Percentiles rank a stretch among this genome's conserved stretches.
These are phyloP conservation scores for Drosophila rellima DNA, from an alignment of 2,888 invertebrate species.

Conservation along the genomic window DNA sequence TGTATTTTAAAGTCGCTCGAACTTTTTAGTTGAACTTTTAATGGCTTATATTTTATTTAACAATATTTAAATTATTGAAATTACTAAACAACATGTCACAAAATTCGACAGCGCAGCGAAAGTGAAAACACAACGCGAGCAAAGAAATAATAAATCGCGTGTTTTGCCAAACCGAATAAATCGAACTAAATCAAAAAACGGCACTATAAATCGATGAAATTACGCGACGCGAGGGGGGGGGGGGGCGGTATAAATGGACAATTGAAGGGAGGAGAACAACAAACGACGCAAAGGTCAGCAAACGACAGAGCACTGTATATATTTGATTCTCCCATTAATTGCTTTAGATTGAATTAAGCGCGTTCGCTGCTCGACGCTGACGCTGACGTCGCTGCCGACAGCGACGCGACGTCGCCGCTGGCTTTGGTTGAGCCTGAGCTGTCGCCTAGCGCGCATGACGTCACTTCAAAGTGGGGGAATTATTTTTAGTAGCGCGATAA, in stretches of 20 bases:
- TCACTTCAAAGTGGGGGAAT: conserved; percentile 45
- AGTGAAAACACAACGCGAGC: conserved; percentile 61
- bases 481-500: conserved; percentile 60
- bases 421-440: conserved; percentile 29
- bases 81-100: neutral
- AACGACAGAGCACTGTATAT: conserved; percentile 36
- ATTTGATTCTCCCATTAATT: conserved; percentile 74
- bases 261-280: conserved; percentile 16
- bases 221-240: neutral
- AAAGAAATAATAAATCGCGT: conserved; percentile 54
- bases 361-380: conserved; percentile 11
- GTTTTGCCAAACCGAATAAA: conserved; percentile 51
- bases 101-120: conserved; percentile 57
- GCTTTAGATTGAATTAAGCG: conserved; percentile 79
- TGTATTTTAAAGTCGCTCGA: conserved; percentile 28
- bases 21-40: conserved; percentile 66
- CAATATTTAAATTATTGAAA: conserved; percentile 7
- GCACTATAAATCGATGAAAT: conserved; percentile 24
- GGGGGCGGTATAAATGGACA: no score
- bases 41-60: conserved; percentile 44
- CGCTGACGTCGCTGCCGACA: conserved; percentile 4
- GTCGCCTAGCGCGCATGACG: conserved; percentile 55
- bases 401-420: conserved; percentile 28
- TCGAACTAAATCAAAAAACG: conserved; percentile 55
- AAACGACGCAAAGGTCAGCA: conserved; percentile 65